Base-by-base conservation (phyloP, 2,888 invertebrate genomes). In the Oeneis ivallda region DNA sequence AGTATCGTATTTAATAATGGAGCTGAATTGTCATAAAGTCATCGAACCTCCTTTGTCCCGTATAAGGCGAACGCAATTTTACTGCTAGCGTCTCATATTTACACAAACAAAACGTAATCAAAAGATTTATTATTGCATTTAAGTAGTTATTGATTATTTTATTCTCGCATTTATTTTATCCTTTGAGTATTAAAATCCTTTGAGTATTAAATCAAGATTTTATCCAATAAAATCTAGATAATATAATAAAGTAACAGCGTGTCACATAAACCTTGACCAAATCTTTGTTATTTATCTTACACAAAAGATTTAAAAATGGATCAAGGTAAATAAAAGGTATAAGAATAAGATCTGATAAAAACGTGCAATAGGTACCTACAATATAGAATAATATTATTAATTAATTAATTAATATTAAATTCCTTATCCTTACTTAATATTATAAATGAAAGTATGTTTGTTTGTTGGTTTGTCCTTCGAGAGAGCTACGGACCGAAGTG, bases 21-120 rank as follows among this genome's bases (percentile, higher is more conserved):
- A 82, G 68, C 77, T 74, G 62, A 54, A 69, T 70, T n/a, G 62
- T 56, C 67, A 72, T 74, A 72, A 72, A 80, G 89, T 88, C 88
- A 84, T 85, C 83, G 89, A 89, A 85, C 90, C 84, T 79, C 76
- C 87, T 86, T 87, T 89, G 89, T 88, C 84, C 83, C 80, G 79
- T 84, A 85, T 87, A 88, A 79, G 84, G 87, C 74, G 65, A 75
- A 74, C 76, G 80, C 84, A 79, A 79, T 82, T 83, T 83, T 79
- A 81, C 78, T 79, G 78, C 79, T 77, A 79, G 75, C 76, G 73
- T 75, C 76, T 76, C 72, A 70, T 68, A 69, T 67, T 67, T 66
- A 68, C 67, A 71, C 70, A 67, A 68, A 70, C 65, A 70, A 62
- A 65, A 65, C 57, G n/a, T 19, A 19, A 64, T 59, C 49, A 52